Evolutionary conservation across 2,888 invertebrate species (phyloP).

Genomic region (Scotopteryx bipunctaria): DNA sequence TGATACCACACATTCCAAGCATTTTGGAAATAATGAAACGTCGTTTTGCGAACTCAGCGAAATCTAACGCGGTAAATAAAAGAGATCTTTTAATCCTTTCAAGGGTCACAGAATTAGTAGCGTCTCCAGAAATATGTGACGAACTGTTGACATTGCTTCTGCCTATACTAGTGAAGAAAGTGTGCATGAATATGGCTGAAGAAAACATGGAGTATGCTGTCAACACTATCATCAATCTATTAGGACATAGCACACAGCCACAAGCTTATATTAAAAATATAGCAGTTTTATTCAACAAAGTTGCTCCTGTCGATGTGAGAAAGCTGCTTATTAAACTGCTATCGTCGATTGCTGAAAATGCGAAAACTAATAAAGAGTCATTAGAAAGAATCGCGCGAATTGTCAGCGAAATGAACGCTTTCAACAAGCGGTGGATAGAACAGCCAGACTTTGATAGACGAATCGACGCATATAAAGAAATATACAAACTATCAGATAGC

Average conservation of each 20-base stretch:
- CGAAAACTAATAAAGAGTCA: constrained; percentile 60
- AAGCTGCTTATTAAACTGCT: constrained; percentile 87
- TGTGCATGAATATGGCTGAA: constrained; percentile 84
- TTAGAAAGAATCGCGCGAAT: constrained; percentile 81
- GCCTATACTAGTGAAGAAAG: constrained; percentile 88
- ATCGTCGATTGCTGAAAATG: constrained; percentile 80
- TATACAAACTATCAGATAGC: constrained; percentile 81
- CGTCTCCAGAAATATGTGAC: constrained; percentile 86
- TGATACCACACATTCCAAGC: constrained; percentile 88
- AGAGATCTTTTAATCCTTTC: constrained; percentile 89
- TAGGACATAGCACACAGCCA: constrained; percentile 86
- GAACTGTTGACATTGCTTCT: constrained; percentile 87
- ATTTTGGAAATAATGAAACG: constrained; percentile 88
- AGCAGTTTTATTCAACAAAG: constrained; percentile 88
- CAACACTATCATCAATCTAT: constrained; percentile 88
- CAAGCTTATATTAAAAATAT: constrained; percentile 87
- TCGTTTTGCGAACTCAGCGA: constrained; percentile 84
- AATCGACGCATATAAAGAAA: constrained; percentile 89
- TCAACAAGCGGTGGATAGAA: constrained; percentile 94
- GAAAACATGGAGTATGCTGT: constrained; percentile 88
- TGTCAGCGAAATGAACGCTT: constrained; percentile 91
- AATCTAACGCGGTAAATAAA: constrained; percentile 84
- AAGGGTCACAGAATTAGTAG: constrained; percentile 89
- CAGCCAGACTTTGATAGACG: constrained; percentile 95
- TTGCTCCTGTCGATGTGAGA: constrained; percentile 85